Conservation (phyloP, 2,888 invertebrate species). For the Cylindroiulus punctatus region DNA sequence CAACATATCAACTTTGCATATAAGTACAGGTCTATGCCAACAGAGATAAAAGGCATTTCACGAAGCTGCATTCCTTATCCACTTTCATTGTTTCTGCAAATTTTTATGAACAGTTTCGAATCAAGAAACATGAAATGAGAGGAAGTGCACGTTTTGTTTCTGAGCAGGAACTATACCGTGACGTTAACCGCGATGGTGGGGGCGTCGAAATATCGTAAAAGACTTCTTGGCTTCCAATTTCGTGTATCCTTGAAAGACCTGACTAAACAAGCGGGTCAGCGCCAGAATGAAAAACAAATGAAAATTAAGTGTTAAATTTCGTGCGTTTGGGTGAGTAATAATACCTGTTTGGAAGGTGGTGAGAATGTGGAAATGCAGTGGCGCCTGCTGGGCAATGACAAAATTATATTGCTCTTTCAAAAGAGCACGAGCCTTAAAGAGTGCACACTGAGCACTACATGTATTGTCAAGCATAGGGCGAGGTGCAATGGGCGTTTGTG, state of each 20-base stretch:
- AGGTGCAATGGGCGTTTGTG: background rate
- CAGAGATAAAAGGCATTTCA: background rate
- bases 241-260: background rate
- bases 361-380: background rate
- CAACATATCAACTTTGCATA: too few relatives aligned
- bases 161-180: slow-evolving; percentile 10
- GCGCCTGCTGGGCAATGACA: background rate
- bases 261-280: slow-evolving; percentile 36
- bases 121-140: background rate
- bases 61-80: background rate
- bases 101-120: background rate
- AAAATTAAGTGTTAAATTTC: background rate
- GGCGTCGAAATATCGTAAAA: slow-evolving; percentile 1
- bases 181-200: background rate
- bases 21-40: too few relatives aligned
- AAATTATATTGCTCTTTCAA: background rate
- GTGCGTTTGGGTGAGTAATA: slow-evolving; percentile 25
- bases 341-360: slow-evolving; percentile 9
- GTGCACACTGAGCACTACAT: background rate
- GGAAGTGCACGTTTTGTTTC: background rate
- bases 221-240: slow-evolving; percentile 27
- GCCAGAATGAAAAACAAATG: background rate
- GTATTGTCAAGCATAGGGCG: background rate
- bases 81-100: background rate
- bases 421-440: background rate